Base-by-base conservation (phyloP, 2,113 vertebrate species). In the Laterallus jamaicensis region DNA sequence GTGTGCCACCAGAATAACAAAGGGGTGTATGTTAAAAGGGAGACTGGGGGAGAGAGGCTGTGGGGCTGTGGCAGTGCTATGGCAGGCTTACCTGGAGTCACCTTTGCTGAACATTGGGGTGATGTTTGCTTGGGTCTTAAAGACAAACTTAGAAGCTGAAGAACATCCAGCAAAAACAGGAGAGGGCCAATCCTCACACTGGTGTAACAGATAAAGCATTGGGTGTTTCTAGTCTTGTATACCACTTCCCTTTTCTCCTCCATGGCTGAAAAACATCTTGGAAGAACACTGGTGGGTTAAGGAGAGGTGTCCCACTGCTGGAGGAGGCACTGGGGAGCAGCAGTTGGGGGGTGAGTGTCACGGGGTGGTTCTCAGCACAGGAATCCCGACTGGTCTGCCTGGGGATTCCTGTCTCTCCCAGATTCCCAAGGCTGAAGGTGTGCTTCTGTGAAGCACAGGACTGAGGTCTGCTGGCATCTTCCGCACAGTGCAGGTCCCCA, bases 11-110 rank as follows among this genome's bases (percentile, higher is more conserved):
- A 32, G n/a, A n/a, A 44, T 25, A 64, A 22, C 0, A 6, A 66
- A 63, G 7, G 10, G 0, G 3, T 19, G 22, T n/a, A 4, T 0
- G 0, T 49, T 29, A 20, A 37, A 56, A 56, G 21, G 19, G 62
- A 78, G 28, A 11, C 11, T 8, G 6, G 55, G 60, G 21, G 73
- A 58, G 54, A 87, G 59, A 22, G n/a, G 28, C 40, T 3, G 0
- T 4, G 4, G 37, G 39, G 62, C 63, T 14, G 37, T 1, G 10
- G 42, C 56, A 15, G 44, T 11, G 49, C 52, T 35, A 1, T 2
- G 5, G 58, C 17, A 25, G 37, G 2, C 58, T 52, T 35, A 4
- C 26, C 35, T 16, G 15, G 56, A 81, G 68, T 29, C 26, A 11
- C 10, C 31, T 40, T 49, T 26, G 52, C 47, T 59, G 79, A 8